Evolutionary conservation across 2,888 invertebrate species (phyloP).

Genomic region (Parasteatoda lunata): DNA sequence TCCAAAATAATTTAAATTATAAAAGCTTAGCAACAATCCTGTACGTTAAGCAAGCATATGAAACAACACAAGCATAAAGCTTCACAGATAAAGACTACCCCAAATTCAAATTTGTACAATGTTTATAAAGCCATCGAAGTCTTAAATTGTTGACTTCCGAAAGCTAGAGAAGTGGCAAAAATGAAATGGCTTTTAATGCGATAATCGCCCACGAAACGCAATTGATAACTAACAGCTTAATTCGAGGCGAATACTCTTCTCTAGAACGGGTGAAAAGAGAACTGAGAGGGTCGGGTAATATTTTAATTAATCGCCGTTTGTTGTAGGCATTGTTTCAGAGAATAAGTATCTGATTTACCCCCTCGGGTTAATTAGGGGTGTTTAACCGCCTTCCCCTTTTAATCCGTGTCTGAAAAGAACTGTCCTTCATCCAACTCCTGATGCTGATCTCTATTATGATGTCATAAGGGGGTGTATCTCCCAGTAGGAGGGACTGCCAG

Average conservation of each 20-base stretch:
- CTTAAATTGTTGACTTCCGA: too few species aligned
- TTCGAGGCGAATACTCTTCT: not conserved
- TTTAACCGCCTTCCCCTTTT: constrained; percentile 59
- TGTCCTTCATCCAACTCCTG: constrained; percentile 45
- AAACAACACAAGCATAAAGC: too few species aligned
- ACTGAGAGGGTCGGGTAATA: constrained; percentile 19
- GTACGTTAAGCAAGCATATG: too few species aligned
- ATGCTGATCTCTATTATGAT: constrained; percentile 65
- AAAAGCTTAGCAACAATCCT: too few species aligned
- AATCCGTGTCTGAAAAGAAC: constrained; percentile 60
- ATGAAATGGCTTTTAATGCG: too few species aligned
- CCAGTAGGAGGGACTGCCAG: constrained; percentile 36
- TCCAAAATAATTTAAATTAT: too few species aligned
- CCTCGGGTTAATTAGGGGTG: constrained; percentile 63
- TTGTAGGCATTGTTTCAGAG: constrained; percentile 42
- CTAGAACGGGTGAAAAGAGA: not conserved
- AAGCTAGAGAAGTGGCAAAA: too few species aligned
- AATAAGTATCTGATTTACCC: constrained; percentile 58
- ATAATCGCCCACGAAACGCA: not conserved
- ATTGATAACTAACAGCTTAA: constrained; percentile 2
- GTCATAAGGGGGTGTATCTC: constrained; percentile 36
- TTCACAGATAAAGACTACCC: too few species aligned
- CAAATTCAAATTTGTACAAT: too few species aligned
- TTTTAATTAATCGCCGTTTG: constrained; percentile 53
- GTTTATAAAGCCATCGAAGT: too few species aligned